Conservation (phyloP, 2,797 vertebrate genomes). For the Gymnodraco acuticeps region DNA sequence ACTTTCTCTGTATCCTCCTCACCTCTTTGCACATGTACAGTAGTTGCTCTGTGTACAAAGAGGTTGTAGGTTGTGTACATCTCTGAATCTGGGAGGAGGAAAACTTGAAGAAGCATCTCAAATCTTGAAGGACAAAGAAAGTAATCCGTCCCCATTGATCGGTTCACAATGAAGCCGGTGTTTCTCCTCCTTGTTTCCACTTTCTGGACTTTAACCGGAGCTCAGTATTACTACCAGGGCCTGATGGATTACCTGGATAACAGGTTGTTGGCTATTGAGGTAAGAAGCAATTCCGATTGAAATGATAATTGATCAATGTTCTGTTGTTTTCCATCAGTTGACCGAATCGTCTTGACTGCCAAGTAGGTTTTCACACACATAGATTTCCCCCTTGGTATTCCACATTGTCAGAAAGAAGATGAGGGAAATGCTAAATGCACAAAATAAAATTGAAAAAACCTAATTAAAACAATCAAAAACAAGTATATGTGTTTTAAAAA, state of each 20-base stretch:
- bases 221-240: conserved; percentile 92
- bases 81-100: conserved; percentile 17
- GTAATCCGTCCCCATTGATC: conserved; percentile 41
- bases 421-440: not conserved
- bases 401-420: too few relatives aligned
- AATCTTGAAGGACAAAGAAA: conserved; percentile 46
- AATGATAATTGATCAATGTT: conserved; percentile 7
- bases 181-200: conserved; percentile 83
- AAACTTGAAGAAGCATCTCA: conserved; percentile 31
- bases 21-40: conserved; percentile 32
- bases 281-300: conserved; percentile 75
- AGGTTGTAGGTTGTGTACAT: conserved; percentile 1
- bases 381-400: not conserved
- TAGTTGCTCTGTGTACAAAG: not conserved
- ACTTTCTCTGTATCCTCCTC: conserved; percentile 52
- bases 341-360: not conserved
- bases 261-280: conserved; percentile 93
- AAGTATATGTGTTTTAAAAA: not conserved
- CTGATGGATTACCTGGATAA: conserved; percentile 97
- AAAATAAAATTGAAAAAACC: not conserved
- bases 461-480: not conserved
- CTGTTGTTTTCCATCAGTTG: not conserved
- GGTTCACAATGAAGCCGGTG: conserved; percentile 80
- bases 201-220: conserved; percentile 78
- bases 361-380: not conserved